Conservation (phyloP, 2,113 vertebrate genomes). For the Prionailurus bengalensis region DNA sequence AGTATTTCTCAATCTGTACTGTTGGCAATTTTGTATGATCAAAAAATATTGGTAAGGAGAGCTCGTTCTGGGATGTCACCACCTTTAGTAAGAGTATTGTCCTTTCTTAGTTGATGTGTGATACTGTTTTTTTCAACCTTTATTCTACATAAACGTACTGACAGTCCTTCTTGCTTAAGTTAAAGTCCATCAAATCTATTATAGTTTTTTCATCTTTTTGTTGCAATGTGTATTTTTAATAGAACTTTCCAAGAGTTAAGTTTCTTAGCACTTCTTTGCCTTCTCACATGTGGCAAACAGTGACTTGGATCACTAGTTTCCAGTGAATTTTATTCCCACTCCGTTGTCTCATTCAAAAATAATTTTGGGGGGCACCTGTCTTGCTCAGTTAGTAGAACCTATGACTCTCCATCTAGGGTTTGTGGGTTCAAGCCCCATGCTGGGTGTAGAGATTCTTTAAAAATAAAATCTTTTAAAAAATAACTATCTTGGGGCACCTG, state of each 20-base stretch:
- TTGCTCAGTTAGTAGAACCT: neutral
- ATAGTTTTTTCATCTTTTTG: neutral
- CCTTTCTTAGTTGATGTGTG: neutral
- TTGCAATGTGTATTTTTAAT: neutral
- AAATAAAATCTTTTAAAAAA: neutral
- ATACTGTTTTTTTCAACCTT: neutral
- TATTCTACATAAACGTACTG: neutral
- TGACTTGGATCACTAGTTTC: conserved; percentile 8
- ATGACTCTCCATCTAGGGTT: neutral
- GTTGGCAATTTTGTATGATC: conserved; percentile 7
- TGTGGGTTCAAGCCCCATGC: neutral
- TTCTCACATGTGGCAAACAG: neutral
- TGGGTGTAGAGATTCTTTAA: neutral
- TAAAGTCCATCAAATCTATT: conserved; percentile 29
- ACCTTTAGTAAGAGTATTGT: neutral
- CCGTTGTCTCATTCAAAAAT: conserved; percentile 15
- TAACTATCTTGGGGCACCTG: neutral
- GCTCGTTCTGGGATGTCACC: neutral
- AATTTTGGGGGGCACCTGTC: neutral
- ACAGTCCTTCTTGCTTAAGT: conserved; percentile 5
- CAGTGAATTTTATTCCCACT: conserved; percentile 15
- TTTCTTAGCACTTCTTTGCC: neutral
- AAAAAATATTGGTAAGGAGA: neutral
- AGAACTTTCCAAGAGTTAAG: neutral
- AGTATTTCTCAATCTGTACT: neutral